A percentile compares a stretch with the other conserved stretches of the same genome.
Conservation (phyloP, 2,113 vertebrate genomes). For the Hemiprocne comata region DNA sequence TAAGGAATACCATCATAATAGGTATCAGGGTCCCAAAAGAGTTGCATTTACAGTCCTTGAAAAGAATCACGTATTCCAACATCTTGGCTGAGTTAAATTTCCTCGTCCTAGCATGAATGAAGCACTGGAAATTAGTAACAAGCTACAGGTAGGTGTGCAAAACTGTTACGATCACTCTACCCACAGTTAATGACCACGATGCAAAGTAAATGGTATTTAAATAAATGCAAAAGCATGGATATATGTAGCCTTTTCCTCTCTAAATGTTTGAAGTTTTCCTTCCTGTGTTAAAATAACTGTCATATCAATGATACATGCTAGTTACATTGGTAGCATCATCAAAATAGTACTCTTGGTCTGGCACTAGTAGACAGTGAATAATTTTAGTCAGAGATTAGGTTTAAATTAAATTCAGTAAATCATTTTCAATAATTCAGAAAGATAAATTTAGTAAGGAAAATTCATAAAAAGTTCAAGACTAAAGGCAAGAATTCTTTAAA, state of each 20-base stretch:
- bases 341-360: not conserved
- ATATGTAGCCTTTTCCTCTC: not conserved
- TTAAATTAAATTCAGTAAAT: conserved; percentile 11
- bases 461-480: not conserved
- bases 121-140: not conserved
- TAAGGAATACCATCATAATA: not conserved
- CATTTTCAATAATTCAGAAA: not conserved
- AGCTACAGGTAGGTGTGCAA: not conserved
- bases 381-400: not conserved
- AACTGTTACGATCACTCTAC: not conserved
- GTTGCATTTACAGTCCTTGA: not conserved
- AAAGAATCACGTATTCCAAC: not conserved
- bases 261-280: not conserved
- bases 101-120: not conserved
- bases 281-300: not conserved
- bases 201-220: not conserved
- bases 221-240: not conserved
- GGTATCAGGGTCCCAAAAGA: not conserved
- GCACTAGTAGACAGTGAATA: not conserved
- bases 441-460: not conserved
- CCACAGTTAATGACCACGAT: not conserved
- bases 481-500: not conserved
- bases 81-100: not conserved
- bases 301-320: not conserved
- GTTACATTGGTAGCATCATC: not conserved